Base-by-base conservation (phyloP, 2,113 vertebrate genomes). In the Plectropomus leopardus region DNA sequence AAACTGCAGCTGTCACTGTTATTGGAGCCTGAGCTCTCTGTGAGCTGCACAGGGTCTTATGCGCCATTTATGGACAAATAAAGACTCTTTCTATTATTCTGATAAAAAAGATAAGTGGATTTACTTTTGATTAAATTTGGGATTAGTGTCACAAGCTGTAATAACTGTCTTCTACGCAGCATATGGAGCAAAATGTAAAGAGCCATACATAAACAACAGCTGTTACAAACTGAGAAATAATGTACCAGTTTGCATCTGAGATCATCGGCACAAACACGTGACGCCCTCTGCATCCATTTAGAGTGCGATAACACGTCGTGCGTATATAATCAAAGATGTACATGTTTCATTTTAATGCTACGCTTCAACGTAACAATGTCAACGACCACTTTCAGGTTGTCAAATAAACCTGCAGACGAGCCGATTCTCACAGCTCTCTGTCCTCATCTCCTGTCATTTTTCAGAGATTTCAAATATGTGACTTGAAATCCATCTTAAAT, bases 131-230 rank as follows among this genome's bases (percentile, higher is more conserved):
- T 4, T 64, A 24, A 28, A 61, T 34, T 64, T 51, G 21, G 66
- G 61, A 87, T 88, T 73, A 68, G 58, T 8, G 21, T 16, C 51
- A 60, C 76, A 74, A 66, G 58, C 81, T 72, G 34, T 30, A 60
- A 44, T 55, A 76, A 65, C 57, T 40, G 23, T 48, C 79, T 14
- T 72, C 74, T n/a, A 59, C 14, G 70, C 79, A 57, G 64, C 67
- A 77, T 77, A 65, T 60, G 78, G 61, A 82, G 65, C 26, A 19
- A 40, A 64, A 76, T 65, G 10, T 36, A 74, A 69, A 76, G 54
- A 86, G 23, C 54, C 40, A 48, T 21, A 60, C 54, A 47, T 65
- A 69, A 73, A 82, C 80, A 85, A 57, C 72, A 75, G 74, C 76
- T 55, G 72, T 16, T 57, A 34, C 61, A 68, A 60, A 30, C 66